Conservation (phyloP, 1,140 invertebrate genomes). For the Tyrophagus putrescentiae region DNA sequence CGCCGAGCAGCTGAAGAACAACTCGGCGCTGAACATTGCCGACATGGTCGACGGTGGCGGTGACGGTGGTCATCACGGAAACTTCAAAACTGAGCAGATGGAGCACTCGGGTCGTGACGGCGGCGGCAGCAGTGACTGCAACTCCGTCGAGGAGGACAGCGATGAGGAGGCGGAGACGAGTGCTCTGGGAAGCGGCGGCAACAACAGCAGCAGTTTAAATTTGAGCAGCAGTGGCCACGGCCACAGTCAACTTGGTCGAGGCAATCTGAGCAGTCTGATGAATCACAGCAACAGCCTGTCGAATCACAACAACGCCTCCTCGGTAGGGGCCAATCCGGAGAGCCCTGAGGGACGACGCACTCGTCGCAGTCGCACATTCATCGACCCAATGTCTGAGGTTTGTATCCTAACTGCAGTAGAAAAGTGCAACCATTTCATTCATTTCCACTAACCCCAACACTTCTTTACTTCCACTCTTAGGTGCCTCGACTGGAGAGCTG, state of each 20-base stretch:
- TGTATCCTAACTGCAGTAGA: neutral
- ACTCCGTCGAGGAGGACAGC: constrained; percentile 14
- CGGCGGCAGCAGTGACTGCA: constrained; percentile 6
- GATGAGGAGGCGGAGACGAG: constrained; percentile 13
- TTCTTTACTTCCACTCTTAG: constrained; percentile 1
- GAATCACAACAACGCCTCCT: constrained; percentile 1
- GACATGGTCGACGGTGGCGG: too few species aligned
- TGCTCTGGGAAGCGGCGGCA: neutral
- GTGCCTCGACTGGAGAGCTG: constrained; percentile 84
- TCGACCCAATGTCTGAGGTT: constrained; percentile 88
- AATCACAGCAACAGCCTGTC: neutral
- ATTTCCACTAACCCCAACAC: neutral
- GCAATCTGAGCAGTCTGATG: neutral
- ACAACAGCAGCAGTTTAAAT: neutral
- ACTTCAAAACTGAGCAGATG: neutral
- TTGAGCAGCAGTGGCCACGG: neutral
- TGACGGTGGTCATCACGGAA: too few species aligned
- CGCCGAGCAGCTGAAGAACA: too few species aligned
- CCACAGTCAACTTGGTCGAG: too few species aligned
- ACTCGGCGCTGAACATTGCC: too few species aligned
- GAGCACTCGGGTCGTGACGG: neutral
- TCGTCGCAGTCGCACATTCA: constrained; percentile 82
- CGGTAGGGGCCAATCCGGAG: constrained; percentile 18
- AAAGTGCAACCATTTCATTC: neutral
- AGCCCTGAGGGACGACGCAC: constrained; percentile 19